Percentiles rank a stretch among this genome's conserved stretches.
phyloP scores from a whole-genome alignment of 2,113 vertebrate genomes.

The Gila orcuttii region DNA sequence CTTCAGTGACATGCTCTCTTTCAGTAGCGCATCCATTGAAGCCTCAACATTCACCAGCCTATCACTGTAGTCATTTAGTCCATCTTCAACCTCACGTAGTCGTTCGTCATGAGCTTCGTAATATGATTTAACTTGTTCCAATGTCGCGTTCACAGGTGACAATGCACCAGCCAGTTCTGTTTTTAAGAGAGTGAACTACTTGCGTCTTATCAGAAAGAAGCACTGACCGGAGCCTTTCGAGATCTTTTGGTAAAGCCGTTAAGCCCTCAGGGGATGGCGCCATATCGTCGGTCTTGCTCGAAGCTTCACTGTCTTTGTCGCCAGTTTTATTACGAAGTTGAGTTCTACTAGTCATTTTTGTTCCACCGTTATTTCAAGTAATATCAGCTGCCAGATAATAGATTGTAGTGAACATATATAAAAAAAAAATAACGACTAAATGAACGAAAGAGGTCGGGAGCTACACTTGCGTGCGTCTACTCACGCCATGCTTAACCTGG shows the following conservation, averaged over 20 bases:
- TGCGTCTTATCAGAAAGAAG: neutral
- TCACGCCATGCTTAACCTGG: no score
- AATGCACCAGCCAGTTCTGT: neutral
- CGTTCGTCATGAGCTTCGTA: neutral
- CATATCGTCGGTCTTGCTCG: no score
- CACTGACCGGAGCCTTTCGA: neutral
- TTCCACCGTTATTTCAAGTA: no score
- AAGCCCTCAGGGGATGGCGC: neutral
- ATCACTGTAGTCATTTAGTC: neutral
- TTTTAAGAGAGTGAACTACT: neutral
- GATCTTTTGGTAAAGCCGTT: neutral
- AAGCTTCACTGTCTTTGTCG: neutral
- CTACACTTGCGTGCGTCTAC: no score
- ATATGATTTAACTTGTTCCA: neutral
- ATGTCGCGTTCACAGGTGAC: neutral
- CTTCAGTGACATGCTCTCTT: neutral
- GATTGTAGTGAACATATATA: no score
- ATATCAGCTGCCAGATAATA: no score
- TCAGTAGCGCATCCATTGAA: neutral
- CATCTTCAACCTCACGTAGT: neutral
- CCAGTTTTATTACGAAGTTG: neutral
- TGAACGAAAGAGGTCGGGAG: no score
- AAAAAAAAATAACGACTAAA: no score
- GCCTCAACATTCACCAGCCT: neutral
- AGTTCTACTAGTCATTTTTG: no score